Percentiles rank a stretch among this genome's conserved stretches.
phyloP scores from a whole-genome alignment of 2,113 vertebrate genomes.

The Calonectris borealis region DNA sequence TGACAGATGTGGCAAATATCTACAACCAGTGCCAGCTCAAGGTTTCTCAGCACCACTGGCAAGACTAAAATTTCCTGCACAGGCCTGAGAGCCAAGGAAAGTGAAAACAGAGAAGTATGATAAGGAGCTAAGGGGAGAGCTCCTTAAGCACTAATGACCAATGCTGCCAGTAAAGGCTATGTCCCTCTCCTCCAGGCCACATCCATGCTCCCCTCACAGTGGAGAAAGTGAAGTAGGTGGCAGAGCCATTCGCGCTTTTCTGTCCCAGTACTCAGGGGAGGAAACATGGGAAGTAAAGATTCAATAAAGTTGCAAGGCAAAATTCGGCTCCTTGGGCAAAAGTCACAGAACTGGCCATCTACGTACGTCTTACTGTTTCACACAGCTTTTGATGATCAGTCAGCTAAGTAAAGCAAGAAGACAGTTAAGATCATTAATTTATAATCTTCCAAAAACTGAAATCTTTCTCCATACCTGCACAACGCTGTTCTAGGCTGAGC shows the following conservation, averaged over 20 bases:
- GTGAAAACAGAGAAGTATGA: not conserved
- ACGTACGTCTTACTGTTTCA: fast-evolving
- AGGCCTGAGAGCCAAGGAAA: not conserved
- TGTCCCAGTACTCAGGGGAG: not conserved
- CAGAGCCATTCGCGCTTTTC: not conserved
- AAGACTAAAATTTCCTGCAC: not conserved
- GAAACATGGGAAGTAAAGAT: not conserved
- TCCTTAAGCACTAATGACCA: not conserved
- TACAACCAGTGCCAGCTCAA: not conserved
- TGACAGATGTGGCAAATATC: not conserved
- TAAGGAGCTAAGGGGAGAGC: not conserved
- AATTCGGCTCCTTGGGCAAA: not conserved
- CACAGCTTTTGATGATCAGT: not conserved
- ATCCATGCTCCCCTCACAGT: not conserved
- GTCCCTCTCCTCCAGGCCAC: not conserved
- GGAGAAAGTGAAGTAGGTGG: not conserved
- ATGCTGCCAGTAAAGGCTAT: not conserved
- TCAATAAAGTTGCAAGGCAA: not conserved
- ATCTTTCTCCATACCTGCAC: constrained; percentile 30
- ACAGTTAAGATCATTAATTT: not conserved
- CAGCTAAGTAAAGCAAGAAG: not conserved
- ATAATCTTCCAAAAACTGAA: not conserved
- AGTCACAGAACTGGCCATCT: not conserved
- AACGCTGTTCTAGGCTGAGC: not conserved
- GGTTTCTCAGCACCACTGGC: not conserved